Percentiles rank a stretch among this genome's conserved stretches.
Conservation (phyloP, 1,140 invertebrate genomes). For the Drosophila bipectinata region DNA sequence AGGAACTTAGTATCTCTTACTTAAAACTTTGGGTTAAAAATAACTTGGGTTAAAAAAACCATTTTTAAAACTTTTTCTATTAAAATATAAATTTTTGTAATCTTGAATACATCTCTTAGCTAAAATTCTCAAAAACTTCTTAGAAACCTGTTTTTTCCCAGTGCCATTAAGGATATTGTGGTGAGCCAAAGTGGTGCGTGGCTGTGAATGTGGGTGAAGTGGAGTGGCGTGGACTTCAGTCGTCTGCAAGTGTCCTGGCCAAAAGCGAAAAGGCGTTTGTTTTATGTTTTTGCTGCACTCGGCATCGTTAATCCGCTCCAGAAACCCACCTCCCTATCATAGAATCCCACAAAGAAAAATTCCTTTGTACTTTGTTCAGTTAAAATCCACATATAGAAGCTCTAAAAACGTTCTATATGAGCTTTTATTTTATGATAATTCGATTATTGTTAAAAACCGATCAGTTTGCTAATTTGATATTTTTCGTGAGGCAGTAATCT, state of each 20-base stretch:
- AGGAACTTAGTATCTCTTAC: too few relatives aligned
- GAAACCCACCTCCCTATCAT: not conserved
- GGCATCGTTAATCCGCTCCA: slow-evolving; percentile 19
- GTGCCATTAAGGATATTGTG: not conserved
- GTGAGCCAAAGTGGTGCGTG: not conserved
- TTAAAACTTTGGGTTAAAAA: too few relatives aligned
- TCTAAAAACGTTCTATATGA: not conserved
- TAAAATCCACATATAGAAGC: not conserved
- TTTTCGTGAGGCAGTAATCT: not conserved
- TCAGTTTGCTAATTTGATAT: not conserved
- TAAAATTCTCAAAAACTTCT: too few relatives aligned
- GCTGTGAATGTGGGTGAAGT: slow-evolving; percentile 48
- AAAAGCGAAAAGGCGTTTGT: slow-evolving; percentile 41
- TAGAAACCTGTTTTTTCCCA: not conserved
- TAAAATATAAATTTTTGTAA: too few relatives aligned
- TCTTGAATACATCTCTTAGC: too few relatives aligned
- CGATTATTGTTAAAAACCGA: too few relatives aligned
- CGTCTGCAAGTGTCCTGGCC: slow-evolving; percentile 33
- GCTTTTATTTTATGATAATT: too few relatives aligned
- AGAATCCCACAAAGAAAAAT: not conserved
- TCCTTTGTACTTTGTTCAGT: slow-evolving; percentile 2
- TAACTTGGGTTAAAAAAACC: too few relatives aligned
- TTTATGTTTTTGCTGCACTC: slow-evolving; percentile 46
- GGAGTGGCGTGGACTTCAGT: slow-evolving; percentile 71
- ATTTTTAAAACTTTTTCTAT: too few relatives aligned